A percentile compares a stretch with the other conserved stretches of the same genome.
These are phyloP conservation scores for Microcebus ravelobensis DNA, from an alignment of 2,113 vertebrate species.

Conservation along the genomic window DNA sequence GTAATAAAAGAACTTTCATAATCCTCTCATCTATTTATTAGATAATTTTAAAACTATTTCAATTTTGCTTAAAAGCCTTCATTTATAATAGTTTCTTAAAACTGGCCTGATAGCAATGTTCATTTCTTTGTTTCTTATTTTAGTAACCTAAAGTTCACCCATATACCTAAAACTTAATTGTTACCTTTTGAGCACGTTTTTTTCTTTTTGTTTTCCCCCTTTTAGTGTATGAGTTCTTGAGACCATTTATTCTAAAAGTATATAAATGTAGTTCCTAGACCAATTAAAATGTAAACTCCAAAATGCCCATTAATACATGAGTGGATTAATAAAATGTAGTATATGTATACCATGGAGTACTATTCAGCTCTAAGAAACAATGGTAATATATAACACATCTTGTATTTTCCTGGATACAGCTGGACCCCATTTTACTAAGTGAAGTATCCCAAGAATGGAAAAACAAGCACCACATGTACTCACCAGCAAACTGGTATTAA, in stretches of 20 bases:
- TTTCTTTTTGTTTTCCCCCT: neutral
- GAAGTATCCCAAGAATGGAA: no score
- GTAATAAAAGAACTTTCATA: neutral
- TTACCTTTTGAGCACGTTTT: neutral
- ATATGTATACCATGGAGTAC: no score
- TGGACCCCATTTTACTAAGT: no score
- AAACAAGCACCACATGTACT: no score
- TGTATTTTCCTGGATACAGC: no score
- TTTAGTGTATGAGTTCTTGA: neutral
- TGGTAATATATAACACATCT: no score
- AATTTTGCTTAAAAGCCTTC: neutral
- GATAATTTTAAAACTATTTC: neutral
- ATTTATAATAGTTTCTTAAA: constrained; percentile 39
- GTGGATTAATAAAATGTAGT: no score
- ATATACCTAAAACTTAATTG: neutral
- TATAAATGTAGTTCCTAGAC: neutral
- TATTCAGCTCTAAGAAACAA: no score
- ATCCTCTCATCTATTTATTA: neutral
- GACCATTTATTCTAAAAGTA: neutral
- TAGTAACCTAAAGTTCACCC: neutral
- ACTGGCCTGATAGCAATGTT: neutral
- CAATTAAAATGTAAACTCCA: constrained; percentile 27
- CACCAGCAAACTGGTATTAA: no score
- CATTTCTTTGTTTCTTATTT: neutral
- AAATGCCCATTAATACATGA: no score